These are phyloP conservation scores for Microctonus hyperodae DNA, from an alignment of 2,888 invertebrate species.

Conservation along the genomic window DNA sequence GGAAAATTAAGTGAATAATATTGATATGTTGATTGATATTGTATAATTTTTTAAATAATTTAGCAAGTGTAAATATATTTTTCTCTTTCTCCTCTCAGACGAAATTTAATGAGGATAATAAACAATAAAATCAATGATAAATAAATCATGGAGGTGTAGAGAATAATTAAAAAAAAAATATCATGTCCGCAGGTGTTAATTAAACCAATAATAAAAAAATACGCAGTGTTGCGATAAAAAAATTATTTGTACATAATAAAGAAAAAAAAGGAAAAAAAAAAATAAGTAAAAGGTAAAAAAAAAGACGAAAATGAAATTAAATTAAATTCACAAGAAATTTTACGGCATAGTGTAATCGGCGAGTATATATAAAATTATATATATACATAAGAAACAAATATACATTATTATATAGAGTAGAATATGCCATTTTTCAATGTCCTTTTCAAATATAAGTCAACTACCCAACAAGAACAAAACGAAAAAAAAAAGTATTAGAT, in stretches of 20 bases:
- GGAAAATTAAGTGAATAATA: background rate
- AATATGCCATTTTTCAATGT: slow-evolving; percentile 62
- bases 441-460: slow-evolving; percentile 59
- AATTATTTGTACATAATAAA: background rate
- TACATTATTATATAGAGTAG: slow-evolving; percentile 40
- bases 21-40: background rate
- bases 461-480: slow-evolving; percentile 47
- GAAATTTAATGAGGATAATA: slow-evolving; percentile 20
- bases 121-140: slow-evolving; percentile 26
- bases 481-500: slow-evolving; percentile 58
- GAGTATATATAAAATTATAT: slow-evolving; percentile 42
- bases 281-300: background rate
- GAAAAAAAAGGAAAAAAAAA: background rate
- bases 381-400: background rate
- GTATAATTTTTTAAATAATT: background rate
- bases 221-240: background rate
- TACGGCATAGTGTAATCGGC: slow-evolving; percentile 53
- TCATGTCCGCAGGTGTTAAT: background rate
- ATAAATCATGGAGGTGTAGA: slow-evolving; percentile 26
- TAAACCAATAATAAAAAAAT: background rate
- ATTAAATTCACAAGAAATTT: slow-evolving; percentile 38
- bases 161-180: background rate
- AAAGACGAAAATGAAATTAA: slow-evolving; percentile 1
- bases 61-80: background rate
- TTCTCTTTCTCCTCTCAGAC: slow-evolving; percentile 11